These are phyloP conservation scores for Condylostylus longicornis DNA, from an alignment of 1,140 invertebrate species.

Conservation along the genomic window DNA sequence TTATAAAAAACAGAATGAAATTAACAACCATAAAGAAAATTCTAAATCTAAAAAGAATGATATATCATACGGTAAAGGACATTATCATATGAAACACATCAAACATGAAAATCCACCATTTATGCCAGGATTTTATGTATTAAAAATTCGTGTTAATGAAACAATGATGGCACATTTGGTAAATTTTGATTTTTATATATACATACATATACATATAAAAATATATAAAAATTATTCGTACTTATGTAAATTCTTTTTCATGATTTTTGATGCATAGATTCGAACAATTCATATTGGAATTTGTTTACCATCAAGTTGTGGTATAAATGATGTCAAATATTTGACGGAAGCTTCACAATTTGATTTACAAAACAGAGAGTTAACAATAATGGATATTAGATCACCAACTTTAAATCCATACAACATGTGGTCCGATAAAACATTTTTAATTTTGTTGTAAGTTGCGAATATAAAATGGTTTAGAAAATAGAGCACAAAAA, in stretches of 20 bases:
- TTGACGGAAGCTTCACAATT: constrained; percentile 40
- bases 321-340: constrained; percentile 39
- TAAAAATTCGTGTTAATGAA: constrained; percentile 38
- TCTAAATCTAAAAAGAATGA: constrained; percentile 15
- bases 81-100: constrained; percentile 21
- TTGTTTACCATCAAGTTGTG: constrained; percentile 54
- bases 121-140: constrained; percentile 41
- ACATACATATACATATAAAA: too few relatives aligned
- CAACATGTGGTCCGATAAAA: constrained; percentile 46
- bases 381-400: constrained; percentile 41
- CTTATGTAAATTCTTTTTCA: neutral
- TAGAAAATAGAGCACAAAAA: constrained; percentile 9
- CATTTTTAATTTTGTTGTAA: constrained; percentile 58
- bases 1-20: constrained; percentile 30
- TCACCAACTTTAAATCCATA: constrained; percentile 49
- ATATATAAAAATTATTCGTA: too few relatives aligned
- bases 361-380: constrained; percentile 28
- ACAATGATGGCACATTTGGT: constrained; percentile 33
- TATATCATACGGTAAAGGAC: constrained; percentile 24
- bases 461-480: constrained; percentile 14
- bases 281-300: constrained; percentile 50
- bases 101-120: constrained; percentile 37
- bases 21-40: constrained; percentile 16
- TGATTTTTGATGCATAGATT: constrained; percentile 16
- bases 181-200: too few relatives aligned